phyloP scores from a whole-genome alignment of 2,888 invertebrate genomes.

The Eupeodes latifasciatus region DNA sequence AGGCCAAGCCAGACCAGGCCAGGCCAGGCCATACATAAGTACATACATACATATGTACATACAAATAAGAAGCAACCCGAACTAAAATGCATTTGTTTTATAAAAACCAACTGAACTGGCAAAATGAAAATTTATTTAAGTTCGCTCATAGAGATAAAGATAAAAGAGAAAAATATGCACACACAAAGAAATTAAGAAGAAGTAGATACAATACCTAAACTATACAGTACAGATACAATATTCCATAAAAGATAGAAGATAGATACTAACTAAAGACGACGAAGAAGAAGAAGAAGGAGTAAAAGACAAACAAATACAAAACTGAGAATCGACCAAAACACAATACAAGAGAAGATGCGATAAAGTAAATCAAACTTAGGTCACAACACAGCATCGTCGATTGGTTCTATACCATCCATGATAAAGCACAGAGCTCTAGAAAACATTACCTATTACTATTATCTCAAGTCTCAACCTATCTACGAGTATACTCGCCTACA shows the following conservation, averaged over 20 bases:
- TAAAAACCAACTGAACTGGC: constrained; percentile 27
- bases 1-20: no score
- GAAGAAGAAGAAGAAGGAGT: constrained; percentile 14
- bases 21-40: no score
- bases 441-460: neutral
- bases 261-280: constrained; percentile 28
- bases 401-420: constrained; percentile 69
- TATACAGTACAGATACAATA: neutral
- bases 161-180: constrained; percentile 49
- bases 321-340: constrained; percentile 44
- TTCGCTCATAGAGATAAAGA: constrained; percentile 42
- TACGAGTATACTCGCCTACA: neutral
- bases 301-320: constrained; percentile 38
- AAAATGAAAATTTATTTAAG: constrained; percentile 55
- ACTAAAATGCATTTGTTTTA: constrained; percentile 20
- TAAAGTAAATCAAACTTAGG: constrained; percentile 62
- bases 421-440: constrained; percentile 46
- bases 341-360: constrained; percentile 35
- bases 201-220: neutral
- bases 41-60: no score
- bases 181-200: constrained; percentile 56
- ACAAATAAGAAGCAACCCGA: neutral
- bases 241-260: neutral
- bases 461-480: no score
- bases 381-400: constrained; percentile 54